Conservation (phyloP, 2,113 vertebrate species). For the Menura novaehollandiae region DNA sequence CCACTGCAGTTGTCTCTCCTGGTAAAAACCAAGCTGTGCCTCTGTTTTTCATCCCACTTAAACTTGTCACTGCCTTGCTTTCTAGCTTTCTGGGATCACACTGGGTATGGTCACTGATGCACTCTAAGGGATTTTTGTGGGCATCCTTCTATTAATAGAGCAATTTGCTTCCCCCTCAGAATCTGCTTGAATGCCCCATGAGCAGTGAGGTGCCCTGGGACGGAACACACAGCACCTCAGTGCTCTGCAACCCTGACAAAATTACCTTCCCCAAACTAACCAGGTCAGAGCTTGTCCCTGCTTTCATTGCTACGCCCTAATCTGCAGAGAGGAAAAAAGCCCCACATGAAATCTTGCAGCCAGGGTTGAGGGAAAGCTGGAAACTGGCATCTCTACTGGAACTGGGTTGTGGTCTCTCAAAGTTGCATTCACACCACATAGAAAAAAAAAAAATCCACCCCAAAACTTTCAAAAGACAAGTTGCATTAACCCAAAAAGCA, state of each 20-base stretch:
- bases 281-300: not conserved
- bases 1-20: not conserved
- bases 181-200: not conserved
- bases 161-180: not conserved
- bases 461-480: not conserved
- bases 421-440: not conserved
- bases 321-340: accelerated
- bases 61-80: not conserved
- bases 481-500: not conserved
- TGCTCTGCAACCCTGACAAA: not conserved
- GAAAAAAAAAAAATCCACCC: not conserved
- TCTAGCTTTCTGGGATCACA: not conserved
- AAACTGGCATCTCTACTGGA: not conserved
- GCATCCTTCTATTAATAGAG: not conserved
- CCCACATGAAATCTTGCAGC: not conserved
- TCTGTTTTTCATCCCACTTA: not conserved
- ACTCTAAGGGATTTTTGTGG: not conserved
- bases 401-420: not conserved
- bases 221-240: not conserved
- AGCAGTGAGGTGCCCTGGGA: not conserved
- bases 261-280: not conserved
- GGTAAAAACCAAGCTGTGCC: not conserved
- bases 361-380: not conserved
- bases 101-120: not conserved
- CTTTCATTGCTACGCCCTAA: not conserved